Evolutionary conservation across 35 echinoderm and acorn worm genomes (phyloP).

Genomic region (Hemicentrotus pulcherrimus): DNA sequence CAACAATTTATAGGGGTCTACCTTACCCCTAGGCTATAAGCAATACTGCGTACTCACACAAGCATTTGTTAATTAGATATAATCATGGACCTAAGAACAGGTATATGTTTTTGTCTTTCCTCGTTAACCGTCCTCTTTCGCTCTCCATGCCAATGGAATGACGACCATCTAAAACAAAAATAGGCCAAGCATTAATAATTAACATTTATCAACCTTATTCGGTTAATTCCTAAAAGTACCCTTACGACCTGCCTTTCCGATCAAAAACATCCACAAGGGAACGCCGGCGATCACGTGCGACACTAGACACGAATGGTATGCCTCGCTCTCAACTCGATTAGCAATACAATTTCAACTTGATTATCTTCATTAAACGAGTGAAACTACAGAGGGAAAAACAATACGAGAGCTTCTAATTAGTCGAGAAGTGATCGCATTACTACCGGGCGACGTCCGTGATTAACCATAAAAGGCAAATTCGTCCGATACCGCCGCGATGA

Average conservation of each 20-base stretch:
- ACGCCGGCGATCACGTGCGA: background rate
- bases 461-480: background rate
- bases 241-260: background rate
- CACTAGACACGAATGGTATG: background rate
- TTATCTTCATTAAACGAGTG: background rate
- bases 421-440: background rate
- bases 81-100: no score
- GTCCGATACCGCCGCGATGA: background rate
- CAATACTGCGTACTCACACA: no score
- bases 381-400: constrained; percentile 3
- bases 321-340: background rate
- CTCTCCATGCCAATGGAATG: no score
- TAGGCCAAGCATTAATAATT: background rate
- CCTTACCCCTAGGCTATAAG: no score
- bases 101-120: no score
- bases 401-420: constrained; percentile 11
- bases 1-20: no score
- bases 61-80: no score
- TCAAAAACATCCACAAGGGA: background rate
- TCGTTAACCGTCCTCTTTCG: no score
- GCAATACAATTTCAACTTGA: background rate
- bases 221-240: background rate
- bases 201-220: constrained; percentile 5
- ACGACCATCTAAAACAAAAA: background rate
- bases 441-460: background rate